Percentiles rank a stretch among this genome's conserved stretches.
Conservation (phyloP, 2,797 vertebrate genomes). For the Platalea minor region DNA sequence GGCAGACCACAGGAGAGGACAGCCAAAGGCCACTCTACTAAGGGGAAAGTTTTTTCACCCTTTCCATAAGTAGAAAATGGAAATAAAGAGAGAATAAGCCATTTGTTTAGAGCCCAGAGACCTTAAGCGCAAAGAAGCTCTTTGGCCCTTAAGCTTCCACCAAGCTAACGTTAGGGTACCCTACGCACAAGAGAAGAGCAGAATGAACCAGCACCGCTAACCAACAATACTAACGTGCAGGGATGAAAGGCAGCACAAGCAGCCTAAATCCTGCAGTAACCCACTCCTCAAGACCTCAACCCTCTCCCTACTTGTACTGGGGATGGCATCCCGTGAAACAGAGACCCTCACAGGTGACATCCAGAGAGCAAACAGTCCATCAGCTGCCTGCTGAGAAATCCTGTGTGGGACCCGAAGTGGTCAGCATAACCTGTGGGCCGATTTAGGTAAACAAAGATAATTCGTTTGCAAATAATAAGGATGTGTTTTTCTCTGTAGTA, state of each 20-base stretch:
- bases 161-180: no score
- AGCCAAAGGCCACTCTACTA: background rate
- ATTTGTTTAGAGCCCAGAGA: background rate
- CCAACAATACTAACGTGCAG: accelerated
- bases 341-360: background rate
- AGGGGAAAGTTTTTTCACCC: background rate
- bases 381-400: background rate
- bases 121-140: background rate
- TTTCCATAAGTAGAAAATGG: background rate
- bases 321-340: accelerated
- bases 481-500: background rate
- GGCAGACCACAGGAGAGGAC: background rate
- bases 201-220: accelerated
- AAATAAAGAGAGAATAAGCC: background rate
- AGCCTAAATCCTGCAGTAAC: background rate
- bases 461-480: background rate
- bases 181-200: accelerated
- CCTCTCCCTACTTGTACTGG: no score
- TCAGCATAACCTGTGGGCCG: background rate
- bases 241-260: background rate
- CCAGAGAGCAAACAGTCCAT: accelerated
- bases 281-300: background rate
- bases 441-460: accelerated
- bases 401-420: accelerated
- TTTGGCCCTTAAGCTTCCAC: background rate